These are phyloP conservation scores for Corythornis vintsioides DNA, from an alignment of 2,113 vertebrate species.

Conservation along the genomic window DNA sequence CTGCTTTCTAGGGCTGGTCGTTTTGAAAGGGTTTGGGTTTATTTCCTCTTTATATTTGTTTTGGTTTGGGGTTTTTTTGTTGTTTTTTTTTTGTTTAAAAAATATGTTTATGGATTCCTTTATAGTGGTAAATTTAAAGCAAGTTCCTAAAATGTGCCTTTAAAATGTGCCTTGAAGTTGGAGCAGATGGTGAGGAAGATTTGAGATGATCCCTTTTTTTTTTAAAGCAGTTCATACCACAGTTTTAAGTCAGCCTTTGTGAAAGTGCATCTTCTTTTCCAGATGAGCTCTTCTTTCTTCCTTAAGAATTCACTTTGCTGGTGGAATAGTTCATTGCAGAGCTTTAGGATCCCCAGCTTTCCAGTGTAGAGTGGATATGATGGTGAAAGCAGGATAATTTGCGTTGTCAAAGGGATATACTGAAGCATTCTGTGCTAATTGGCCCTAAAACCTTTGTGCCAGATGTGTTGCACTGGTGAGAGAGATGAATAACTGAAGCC, in stretches of 20 bases:
- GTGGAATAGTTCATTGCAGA: not conserved
- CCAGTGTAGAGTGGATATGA: not conserved
- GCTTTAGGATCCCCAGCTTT: not conserved
- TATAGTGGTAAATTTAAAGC: not conserved
- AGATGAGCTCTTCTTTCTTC: not conserved
- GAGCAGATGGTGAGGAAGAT: not conserved
- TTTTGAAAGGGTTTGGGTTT: not conserved
- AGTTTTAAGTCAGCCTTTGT: not conserved
- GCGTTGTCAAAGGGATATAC: not conserved
- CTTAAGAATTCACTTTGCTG: not conserved
- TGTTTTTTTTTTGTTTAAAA: not conserved
- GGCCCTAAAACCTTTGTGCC: not conserved
- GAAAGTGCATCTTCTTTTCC: not conserved
- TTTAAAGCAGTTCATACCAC: not conserved
- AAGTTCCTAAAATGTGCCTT: not conserved
- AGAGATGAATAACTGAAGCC: not conserved
- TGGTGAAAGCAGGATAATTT: not conserved
- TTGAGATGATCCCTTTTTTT: not conserved
- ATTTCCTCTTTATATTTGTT: not conserved
- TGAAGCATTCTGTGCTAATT: not conserved
- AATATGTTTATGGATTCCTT: rapidly evolving
- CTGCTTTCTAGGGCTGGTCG: not conserved
- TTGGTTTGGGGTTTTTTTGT: not conserved
- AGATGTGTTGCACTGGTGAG: constrained; percentile 6
- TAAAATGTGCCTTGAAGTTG: not conserved